Percentiles rank a stretch among this genome's conserved stretches.
Evolutionary conservation across 2,888 invertebrate species (phyloP).

Genomic region (Eledona agricola): DNA sequence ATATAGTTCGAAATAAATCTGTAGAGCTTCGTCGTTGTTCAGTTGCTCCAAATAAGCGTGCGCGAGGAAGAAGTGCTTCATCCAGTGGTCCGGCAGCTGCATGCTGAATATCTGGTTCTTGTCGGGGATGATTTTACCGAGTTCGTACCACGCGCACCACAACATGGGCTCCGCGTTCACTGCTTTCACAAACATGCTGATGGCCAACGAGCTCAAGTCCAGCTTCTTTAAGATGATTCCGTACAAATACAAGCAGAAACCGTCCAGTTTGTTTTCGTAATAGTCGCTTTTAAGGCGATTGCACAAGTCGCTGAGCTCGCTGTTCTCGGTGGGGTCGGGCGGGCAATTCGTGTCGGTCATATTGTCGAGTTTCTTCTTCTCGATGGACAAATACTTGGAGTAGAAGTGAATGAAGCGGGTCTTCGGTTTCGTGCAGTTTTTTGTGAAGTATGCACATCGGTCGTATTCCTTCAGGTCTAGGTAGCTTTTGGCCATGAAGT

Average conservation of each 20-base stretch:
- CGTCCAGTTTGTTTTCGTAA: conserved; percentile 76
- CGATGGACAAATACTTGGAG: conserved; percentile 86
- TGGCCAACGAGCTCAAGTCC: conserved; percentile 81
- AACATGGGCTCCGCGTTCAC: conserved; percentile 82
- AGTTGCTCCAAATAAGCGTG: conserved; percentile 91
- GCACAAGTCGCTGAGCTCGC: conserved; percentile 67
- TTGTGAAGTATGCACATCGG: conserved; percentile 82
- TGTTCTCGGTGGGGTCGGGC: conserved; percentile 66
- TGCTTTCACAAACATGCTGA: conserved; percentile 80
- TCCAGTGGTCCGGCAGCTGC: conserved; percentile 89
- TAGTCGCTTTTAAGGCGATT: conserved; percentile 68
- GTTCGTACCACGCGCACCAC: conserved; percentile 96
- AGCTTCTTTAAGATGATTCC: conserved; percentile 90
- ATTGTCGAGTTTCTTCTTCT: conserved; percentile 89
- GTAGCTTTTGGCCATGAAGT: conserved; percentile 84
- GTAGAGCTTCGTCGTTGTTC: conserved; percentile 87
- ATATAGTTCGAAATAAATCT: conserved; percentile 80
- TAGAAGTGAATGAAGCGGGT: conserved; percentile 87
- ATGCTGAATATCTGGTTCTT: conserved; percentile 76
- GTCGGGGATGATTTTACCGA: conserved; percentile 78
- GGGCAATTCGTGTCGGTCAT: conserved; percentile 70
- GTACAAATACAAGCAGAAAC: conserved; percentile 87
- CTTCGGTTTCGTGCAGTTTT: conserved; percentile 74
- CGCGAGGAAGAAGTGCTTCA: conserved; percentile 90
- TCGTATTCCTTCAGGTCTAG: conserved; percentile 93